Base-by-base conservation (phyloP, 2,888 invertebrate genomes). In the Petrolisthes cinctipes region DNA sequence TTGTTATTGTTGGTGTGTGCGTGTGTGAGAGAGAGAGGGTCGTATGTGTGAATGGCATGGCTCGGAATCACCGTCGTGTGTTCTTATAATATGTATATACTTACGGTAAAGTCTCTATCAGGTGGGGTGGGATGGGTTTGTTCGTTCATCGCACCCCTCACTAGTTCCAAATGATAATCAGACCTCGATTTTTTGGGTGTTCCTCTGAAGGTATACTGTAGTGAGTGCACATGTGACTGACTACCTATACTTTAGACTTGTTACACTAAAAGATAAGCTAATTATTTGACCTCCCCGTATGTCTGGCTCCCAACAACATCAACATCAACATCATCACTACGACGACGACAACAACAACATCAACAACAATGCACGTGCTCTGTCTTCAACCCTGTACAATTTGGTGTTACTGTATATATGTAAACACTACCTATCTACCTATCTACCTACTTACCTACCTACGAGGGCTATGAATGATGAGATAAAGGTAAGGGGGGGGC, bases 51-150 rank as follows among this genome's bases (percentile, higher is more conserved):
- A 37, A 2, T 71, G 71, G 71, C 14, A 4, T 20, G 14, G 71
- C 71, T 71, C 37, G 78, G 84, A 84, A 84, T 84, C 84, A 84
- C 84, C 84, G 78, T 68, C 37, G 78, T 84, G 84, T 84, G 84
- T 84, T 84, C 84, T 84, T 84, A 84, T 84, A n/a, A 61, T 61
- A 61, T 17, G 17, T 61, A 61, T 61, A 71, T 71, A 71, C 20
- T 11, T 71, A 71, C 20, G 71, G 71, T 71, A 71, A 71, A 71
- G 71, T 71, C 71, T 71, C 71, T 71, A n/a, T 71, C 71, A 71
- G 71, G 71, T 71, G 71, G 71, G 71, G 71, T 23, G 20, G 11
- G 23, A 2, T 20, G 17, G 4, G 23, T 76, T 3, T 68, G 17
- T 68, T 68, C 68, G 54, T 4, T n/a, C 6, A 51, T 78, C 37